Evolutionary conservation across 2,113 vertebrate species (phyloP), one percentile per base, ranked within the genome.

Genomic region (Protomyctophum bolini): DNA sequence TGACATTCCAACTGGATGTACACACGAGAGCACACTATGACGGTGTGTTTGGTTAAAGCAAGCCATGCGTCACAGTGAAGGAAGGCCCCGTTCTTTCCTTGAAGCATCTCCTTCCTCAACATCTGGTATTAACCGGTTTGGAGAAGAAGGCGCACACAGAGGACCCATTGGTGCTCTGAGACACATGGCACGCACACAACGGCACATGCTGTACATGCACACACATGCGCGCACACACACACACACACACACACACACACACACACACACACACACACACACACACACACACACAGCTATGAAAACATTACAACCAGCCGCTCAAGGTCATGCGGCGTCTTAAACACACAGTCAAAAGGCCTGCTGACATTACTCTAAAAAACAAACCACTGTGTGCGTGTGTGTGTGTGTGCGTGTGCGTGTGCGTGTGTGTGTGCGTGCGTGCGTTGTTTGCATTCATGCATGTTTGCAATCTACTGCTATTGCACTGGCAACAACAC

Each of bases 281-380:
- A 60, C 48, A 14, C 14, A 48, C 69, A 54, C 6, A n/a, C 66
- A 56, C 63, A 57, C 59, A 68, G 65, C 73, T 82, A 76, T 81
- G 61, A 80, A 84, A 87, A 88, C 82, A 87, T 47, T 67, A 70
- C 21, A 64, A 66, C 67, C 72, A 79, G 84, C 86, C 83, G 88
- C 65, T 72, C 56, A 68, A 72, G 76, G 72, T 75, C 81, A 81
- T 21, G 21, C 21, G 2, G 79, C 80, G 77, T 66, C 75, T 76
- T 77, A 49, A 83, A 82, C 81, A 68, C 58, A 60, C 11, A 60
- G 83, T 71, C 65, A 71, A 50, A 65, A 62, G 70, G 64, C 56
- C 78, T 64, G 63, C 70, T 74, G 58, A 60, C 11, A 29, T 33
- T 71, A 29, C 55, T 70, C 33, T 46, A 8, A 64, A 8, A 64